These are phyloP conservation scores for Harpagifer antarcticus DNA, from an alignment of 2,797 vertebrate genomes.

Conservation along the genomic window DNA sequence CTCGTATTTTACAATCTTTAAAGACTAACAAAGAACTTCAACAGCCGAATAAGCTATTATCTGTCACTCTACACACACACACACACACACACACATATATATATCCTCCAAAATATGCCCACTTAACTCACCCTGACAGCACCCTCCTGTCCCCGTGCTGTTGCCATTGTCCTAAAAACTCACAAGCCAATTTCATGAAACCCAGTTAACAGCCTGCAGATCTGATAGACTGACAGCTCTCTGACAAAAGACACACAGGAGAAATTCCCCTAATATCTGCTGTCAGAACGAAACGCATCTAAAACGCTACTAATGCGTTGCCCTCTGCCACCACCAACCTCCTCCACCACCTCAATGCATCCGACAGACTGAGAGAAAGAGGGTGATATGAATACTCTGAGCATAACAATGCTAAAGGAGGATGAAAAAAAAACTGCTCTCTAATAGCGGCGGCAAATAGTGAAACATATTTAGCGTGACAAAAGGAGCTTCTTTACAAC, in stretches of 20 bases:
- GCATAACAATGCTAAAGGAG: slow-evolving; percentile 87
- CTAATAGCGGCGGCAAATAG: slow-evolving; percentile 93
- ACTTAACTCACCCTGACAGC: slow-evolving; percentile 56
- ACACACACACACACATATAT: not conserved
- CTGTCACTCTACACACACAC: slow-evolving; percentile 9
- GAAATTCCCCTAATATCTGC: slow-evolving; percentile 92
- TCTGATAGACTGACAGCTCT: slow-evolving; percentile 95
- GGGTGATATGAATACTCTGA: slow-evolving; percentile 87
- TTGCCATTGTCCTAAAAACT: slow-evolving; percentile 96
- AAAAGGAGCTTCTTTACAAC: slow-evolving; percentile 89
- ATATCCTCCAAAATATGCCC: slow-evolving; percentile 31
- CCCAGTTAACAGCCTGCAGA: slow-evolving; percentile 92
- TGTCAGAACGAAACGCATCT: slow-evolving; percentile 90
- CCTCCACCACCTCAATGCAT: slow-evolving; percentile 22
- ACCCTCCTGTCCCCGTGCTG: slow-evolving; percentile 50
- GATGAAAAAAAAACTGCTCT: slow-evolving; percentile 77
- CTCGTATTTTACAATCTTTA: no score
- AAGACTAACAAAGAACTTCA: no score
- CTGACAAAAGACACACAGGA: slow-evolving; percentile 93
- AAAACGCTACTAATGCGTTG: slow-evolving; percentile 95
- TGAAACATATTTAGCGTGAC: slow-evolving; percentile 94
- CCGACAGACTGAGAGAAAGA: slow-evolving; percentile 63
- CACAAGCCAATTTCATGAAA: slow-evolving; percentile 93
- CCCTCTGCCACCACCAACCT: slow-evolving; percentile 65
- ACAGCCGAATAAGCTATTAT: no score